phyloP scores from a whole-genome alignment of 1,140 invertebrate species.

The Pachyrhynchus sulphureomaculatus region DNA sequence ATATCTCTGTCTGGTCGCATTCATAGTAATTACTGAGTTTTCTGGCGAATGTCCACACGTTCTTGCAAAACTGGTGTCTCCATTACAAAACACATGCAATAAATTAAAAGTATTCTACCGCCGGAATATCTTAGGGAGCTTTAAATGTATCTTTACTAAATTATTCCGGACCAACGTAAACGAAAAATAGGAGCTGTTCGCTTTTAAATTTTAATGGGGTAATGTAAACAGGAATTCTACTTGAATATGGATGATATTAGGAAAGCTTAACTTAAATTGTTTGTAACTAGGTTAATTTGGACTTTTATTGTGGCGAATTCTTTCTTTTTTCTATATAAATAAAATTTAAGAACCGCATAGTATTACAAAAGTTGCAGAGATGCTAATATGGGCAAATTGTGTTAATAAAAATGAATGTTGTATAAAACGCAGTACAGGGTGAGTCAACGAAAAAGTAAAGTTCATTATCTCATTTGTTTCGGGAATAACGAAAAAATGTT shows the following conservation, averaged over 20 bases:
- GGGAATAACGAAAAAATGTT: too few species aligned
- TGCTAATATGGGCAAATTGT: too few species aligned
- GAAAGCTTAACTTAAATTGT: constrained; percentile 4
- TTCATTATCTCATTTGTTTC: too few species aligned
- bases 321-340: not conserved
- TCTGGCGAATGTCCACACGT: constrained; percentile 46
- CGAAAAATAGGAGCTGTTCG: not conserved
- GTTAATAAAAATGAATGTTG: too few species aligned
- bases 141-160: constrained; percentile 23
- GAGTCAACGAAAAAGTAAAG: too few species aligned
- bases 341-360: too few species aligned
- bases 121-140: constrained; percentile 14
- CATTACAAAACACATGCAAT: constrained; percentile 42
- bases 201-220: constrained; percentile 3
- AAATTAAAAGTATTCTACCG: constrained; percentile 38
- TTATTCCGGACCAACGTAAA: constrained; percentile 4
- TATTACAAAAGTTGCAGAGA: too few species aligned
- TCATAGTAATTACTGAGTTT: constrained; percentile 44
- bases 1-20: constrained; percentile 39
- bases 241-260: constrained; percentile 8
- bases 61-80: constrained; percentile 43
- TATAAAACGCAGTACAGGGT: too few species aligned
- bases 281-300: not conserved
- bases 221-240: constrained; percentile 2
- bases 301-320: too few species aligned